These are phyloP conservation scores for Lepidothrix coronata DNA, from an alignment of 2,113 vertebrate genomes.

Conservation along the genomic window DNA sequence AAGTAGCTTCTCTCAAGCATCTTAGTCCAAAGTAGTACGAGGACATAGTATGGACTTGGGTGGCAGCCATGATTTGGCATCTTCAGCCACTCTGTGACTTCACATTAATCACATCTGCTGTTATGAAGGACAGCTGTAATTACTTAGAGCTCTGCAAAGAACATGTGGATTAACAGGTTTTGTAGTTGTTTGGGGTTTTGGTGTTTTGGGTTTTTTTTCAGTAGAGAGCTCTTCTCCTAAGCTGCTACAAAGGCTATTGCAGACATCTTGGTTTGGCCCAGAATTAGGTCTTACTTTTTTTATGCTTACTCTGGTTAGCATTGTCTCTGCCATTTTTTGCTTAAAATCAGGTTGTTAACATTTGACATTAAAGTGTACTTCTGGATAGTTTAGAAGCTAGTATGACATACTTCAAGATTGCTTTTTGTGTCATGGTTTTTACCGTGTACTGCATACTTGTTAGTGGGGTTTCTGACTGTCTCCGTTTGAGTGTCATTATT, in stretches of 20 bases:
- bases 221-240: background rate
- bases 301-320: background rate
- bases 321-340: background rate
- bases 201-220: background rate
- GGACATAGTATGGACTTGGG: background rate
- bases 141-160: background rate
- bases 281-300: background rate
- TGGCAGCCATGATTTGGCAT: background rate
- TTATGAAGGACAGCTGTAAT: slow-evolving; percentile 4
- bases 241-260: background rate
- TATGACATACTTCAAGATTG: background rate
- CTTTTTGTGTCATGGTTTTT: background rate
- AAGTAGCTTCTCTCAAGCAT: background rate
- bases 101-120: background rate
- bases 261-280: background rate
- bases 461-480: background rate
- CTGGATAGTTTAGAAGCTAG: background rate
- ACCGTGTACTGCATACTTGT: background rate
- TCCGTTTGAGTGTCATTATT: background rate
- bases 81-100: background rate
- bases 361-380: background rate
- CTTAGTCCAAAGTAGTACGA: background rate
- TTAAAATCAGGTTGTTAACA: background rate
- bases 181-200: background rate
- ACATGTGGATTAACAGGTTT: background rate